Base-by-base conservation (phyloP, 1,140 invertebrate species). In the Chironomus tepperi region DNA sequence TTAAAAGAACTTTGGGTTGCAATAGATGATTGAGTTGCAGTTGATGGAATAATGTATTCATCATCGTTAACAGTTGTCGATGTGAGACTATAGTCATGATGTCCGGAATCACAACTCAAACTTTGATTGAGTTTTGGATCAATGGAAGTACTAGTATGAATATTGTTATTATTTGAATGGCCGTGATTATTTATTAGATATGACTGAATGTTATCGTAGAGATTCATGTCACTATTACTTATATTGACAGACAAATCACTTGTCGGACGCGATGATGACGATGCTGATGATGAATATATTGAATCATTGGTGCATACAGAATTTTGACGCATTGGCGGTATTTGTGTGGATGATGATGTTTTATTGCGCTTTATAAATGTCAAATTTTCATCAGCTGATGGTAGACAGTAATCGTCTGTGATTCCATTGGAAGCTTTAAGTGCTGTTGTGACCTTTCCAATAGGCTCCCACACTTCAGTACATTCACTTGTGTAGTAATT, bases 401-500 rank as follows among this genome's bases (percentile, higher is more conserved):
- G 65, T 10, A 70, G 18, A 21, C 65, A 70, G 19, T 18, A 9
- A 18, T 70, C 65, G n/a, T 70, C 19, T 5, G 65, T 16, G 6
- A 70, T 1, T 19, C 16, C 19, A 21, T 70, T 70, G n/a, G 65
- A 18, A 70, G 19, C 7, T 21, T 21, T 70, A 9, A 70, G 19
- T 70, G 47, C 9, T 57, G 47, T 12, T 7, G 24, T 34, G 24
- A 57, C 47, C n/a, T 70, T 70, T 18, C 65, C 65, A 70, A 88
- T 81, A 6, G 89, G 89, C 77, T 90, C 88, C 87, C 89, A 90
- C 74, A 90, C 84, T 78, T 91, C 89, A 75, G 86, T 88, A 9
- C 88, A 88, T 65, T 88, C 86, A 75, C 87, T 89, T 42, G 88
- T 86, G 78, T 90, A 91, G 77, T 86, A 88, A 78, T 90, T 90